Percentiles rank a stretch among this genome's conserved stretches.
Evolutionary conservation across 1,140 invertebrate species (phyloP).

Genomic region (Euura saliciscinereae): DNA sequence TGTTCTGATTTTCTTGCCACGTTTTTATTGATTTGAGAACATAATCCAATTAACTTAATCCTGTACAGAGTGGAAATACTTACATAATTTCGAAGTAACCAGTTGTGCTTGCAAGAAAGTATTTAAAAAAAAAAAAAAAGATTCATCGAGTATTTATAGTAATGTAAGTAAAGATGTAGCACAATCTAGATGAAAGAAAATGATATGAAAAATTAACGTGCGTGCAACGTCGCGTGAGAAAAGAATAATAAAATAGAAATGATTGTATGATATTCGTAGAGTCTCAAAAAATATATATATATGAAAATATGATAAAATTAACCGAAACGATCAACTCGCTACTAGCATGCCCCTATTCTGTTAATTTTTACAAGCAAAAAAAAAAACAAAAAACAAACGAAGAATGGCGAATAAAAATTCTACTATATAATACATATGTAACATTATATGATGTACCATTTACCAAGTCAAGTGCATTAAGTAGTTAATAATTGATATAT

Average conservation of each 20-base stretch:
- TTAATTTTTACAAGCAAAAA: slow-evolving; percentile 1
- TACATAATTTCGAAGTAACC: too few species aligned
- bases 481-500: slow-evolving; percentile 11
- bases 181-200: too few species aligned
- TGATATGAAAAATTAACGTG: too few species aligned
- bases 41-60: background rate
- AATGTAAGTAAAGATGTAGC: background rate
- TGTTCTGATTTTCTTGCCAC: background rate
- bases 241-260: background rate
- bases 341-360: slow-evolving; percentile 1
- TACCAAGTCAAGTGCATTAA: slow-evolving; percentile 15
- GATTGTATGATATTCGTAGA: slow-evolving; percentile 3
- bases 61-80: too few species aligned
- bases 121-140: background rate
- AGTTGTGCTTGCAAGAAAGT: too few species aligned
- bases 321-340: background rate
- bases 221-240: background rate
- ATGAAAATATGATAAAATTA: background rate
- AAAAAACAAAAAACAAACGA: too few species aligned
- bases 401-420: background rate
- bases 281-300: background rate
- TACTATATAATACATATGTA: slow-evolving; percentile 1
- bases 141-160: background rate
- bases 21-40: background rate
- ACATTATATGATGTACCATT: slow-evolving; percentile 9